Percentiles rank a stretch among this genome's conserved stretches.
These are phyloP conservation scores for Platysteira castanea DNA, from an alignment of 2,113 vertebrate species.

Conservation along the genomic window DNA sequence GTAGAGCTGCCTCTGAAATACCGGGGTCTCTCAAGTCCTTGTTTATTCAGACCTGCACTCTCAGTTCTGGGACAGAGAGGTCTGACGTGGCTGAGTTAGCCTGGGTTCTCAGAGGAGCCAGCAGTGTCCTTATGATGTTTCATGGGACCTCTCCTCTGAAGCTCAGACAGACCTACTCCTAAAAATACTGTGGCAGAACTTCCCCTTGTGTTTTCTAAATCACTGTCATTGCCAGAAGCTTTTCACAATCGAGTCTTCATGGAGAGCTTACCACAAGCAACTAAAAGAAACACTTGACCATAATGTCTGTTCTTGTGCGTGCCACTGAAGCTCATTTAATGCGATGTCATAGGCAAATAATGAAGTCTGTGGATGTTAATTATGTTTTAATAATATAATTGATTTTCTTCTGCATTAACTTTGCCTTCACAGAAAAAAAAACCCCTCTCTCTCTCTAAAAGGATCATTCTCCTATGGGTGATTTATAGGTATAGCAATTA, in stretches of 20 bases:
- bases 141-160: background rate
- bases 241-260: background rate
- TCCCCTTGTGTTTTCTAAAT: background rate
- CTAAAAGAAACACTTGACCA: background rate
- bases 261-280: background rate
- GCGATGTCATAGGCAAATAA: background rate
- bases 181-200: background rate
- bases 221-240: background rate
- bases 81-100: background rate
- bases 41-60: background rate
- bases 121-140: background rate
- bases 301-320: background rate
- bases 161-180: background rate
- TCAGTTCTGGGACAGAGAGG: background rate
- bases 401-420: background rate
- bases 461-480: background rate
- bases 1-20: background rate
- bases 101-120: background rate
- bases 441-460: background rate
- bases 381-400: background rate
- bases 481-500: background rate
- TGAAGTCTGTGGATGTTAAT: background rate
- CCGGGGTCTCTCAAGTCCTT: background rate
- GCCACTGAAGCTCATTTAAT: background rate
- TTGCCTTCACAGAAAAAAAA: background rate